A percentile compares a stretch with the other conserved stretches of the same genome.
phyloP scores from a whole-genome alignment of 2,888 invertebrate genomes.

The Choristoneura rosaceana region DNA sequence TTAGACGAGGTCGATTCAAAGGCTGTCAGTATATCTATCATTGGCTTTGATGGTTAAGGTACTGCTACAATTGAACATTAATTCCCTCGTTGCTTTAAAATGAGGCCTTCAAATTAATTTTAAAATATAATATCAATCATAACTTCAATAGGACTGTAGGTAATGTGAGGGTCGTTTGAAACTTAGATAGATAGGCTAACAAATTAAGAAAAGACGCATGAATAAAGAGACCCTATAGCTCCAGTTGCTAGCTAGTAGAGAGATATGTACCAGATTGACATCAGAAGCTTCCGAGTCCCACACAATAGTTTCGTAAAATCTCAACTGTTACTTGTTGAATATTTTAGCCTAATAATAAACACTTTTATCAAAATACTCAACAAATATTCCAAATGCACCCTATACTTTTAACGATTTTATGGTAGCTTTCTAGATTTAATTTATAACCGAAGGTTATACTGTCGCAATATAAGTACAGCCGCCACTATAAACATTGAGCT shows the following conservation, averaged over 20 bases:
- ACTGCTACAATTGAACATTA: neutral
- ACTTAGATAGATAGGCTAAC: constrained; percentile 38
- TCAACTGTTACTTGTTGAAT: neutral
- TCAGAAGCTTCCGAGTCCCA: neutral
- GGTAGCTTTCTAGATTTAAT: neutral
- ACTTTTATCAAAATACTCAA: neutral
- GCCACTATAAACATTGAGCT: neutral
- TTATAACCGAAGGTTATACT: neutral
- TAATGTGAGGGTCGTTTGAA: constrained; percentile 16
- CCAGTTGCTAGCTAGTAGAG: neutral
- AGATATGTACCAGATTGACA: neutral
- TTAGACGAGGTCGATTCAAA: no score
- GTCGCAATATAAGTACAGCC: neutral
- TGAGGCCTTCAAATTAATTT: constrained; percentile 31
- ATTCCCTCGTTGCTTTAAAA: constrained; percentile 39
- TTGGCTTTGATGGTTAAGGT: neutral
- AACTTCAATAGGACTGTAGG: constrained; percentile 32
- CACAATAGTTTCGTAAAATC: no score
- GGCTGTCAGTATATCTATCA: no score
- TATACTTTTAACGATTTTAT: neutral
- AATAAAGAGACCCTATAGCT: neutral
- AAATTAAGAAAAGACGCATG: constrained; percentile 12
- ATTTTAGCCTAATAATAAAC: neutral
- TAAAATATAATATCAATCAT: constrained; percentile 36
- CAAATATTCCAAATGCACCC: neutral